phyloP scores from a whole-genome alignment of 2,113 vertebrate species.

The Suricata suricatta region DNA sequence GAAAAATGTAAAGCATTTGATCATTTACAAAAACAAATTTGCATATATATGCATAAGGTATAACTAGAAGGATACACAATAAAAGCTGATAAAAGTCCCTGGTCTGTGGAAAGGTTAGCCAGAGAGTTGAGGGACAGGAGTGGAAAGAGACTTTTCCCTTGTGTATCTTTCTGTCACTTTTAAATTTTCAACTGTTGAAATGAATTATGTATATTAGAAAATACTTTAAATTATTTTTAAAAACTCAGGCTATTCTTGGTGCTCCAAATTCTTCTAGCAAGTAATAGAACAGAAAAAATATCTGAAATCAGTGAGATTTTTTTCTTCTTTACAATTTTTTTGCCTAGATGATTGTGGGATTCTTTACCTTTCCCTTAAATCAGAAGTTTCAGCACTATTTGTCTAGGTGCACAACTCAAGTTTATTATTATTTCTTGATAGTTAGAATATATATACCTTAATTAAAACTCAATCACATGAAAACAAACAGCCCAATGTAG shows the following conservation, averaged over 20 bases:
- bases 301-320: not conserved
- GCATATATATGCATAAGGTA: not conserved
- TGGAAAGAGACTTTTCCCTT: not conserved
- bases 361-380: not conserved
- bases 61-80: not conserved
- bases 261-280: not conserved
- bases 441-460: not conserved
- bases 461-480: not conserved
- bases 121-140: not conserved
- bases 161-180: not conserved
- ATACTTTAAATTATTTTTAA: not conserved
- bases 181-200: constrained; percentile 18
- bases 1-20: not conserved
- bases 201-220: not conserved
- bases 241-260: not conserved
- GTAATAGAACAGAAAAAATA: not conserved
- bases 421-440: not conserved
- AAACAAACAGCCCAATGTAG: not conserved
- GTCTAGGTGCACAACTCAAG: not conserved
- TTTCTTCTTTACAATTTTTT: not conserved
- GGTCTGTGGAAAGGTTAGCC: not conserved
- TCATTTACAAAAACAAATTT: constrained; percentile 22
- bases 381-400: not conserved
- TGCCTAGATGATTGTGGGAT: not conserved
- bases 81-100: not conserved